Base-by-base conservation (phyloP, 1,140 invertebrate genomes). In the Trachymyrmex cornetzi region DNA sequence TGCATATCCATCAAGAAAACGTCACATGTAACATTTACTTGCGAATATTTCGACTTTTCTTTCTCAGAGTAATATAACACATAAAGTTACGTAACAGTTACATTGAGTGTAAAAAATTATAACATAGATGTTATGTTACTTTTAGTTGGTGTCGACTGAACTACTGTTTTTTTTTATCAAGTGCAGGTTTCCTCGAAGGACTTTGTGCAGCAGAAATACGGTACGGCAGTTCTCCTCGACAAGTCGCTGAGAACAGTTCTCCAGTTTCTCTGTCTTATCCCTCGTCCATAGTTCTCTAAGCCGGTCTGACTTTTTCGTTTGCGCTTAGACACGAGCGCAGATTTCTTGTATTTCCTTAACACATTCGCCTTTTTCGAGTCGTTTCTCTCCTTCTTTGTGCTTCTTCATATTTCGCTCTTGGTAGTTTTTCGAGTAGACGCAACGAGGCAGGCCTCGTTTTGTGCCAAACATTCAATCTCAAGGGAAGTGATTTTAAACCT, bases 291-390 rank as follows among this genome's bases (percentile, higher is more conserved):
- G 9, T 67, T 38, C 63, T 53, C 63, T 14, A 61, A 80, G 63
- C 48, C 64, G 30, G 63, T 57, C 77, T 38, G 61, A 66, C 38
- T 57, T 80, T 81, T 81, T 69, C 27, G 38, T 63, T 50, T 53
- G 34, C 48, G 22, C 34, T 81, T 57, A 30, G 44, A 50, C 24
- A 64, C 19, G 53, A 81, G 27, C 30, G 7, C 61, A 61, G 27
- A 34, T 30, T 71, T 69, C 50, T 80, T 81, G 22, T 2, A 67
- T 55, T 30, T 59, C 16, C 64, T 67, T 24, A 44, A 50, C 59
- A 50, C 59, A 48, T 48, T 64, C 64, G 22, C 64, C 48, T 69
- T 69, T 24, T 48, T 12, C 24, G 61, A 38, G 7, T 30, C n/a
- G 12, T 44, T 34, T 44, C 44, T 38, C 53, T 61, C 16, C 38